Base-by-base conservation (phyloP, 2,797 vertebrate species). In the Bovichtus variegatus region DNA sequence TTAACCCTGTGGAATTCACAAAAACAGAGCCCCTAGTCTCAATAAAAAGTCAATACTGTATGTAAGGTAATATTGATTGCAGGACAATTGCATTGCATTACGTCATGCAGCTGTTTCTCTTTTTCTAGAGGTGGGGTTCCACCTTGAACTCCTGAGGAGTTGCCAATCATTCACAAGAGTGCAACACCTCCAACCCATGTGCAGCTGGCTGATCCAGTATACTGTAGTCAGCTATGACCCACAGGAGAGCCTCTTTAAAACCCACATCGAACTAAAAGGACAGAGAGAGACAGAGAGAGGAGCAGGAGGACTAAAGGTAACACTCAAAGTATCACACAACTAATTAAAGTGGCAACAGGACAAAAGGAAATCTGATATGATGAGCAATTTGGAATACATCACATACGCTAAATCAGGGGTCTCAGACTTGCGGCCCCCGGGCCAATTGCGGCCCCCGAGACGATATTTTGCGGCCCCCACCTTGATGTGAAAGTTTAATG, bases 311-410 rank as follows among this genome's bases (percentile, higher is more conserved):
- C 44, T 31, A 73, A 84, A 78, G 58, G 80, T 84, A 73, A 74
- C 68, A 25, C 69, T 55, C 31, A 23, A 47, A 50, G 68, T 80
- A 84, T 84, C 81, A 84, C 74, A 80, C 84, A 80, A 79, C 84
- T 91, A 50, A 83, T 95, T 94, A 93, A 90, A 87, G 86, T 90
- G 71, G 46, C 70, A 76, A 81, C 85, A 81, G 73, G 67, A 76
- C 60, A 67, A 53, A 61, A 73, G n/a, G n/a, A n/a, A n/a, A n/a
- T n/a, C n/a, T n/a, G n/a, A n/a, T n/a, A n/a, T n/a, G n/a, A n/a
- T n/a, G n/a, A n/a, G n/a, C n/a, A n/a, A n/a, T n/a, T n/a, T n/a
- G n/a, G n/a, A n/a, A n/a, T n/a, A n/a, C n/a, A n/a, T n/a, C n/a
- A n/a, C n/a, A n/a, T n/a, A n/a, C n/a, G n/a, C n/a, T n/a, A n/a